Conservation (phyloP, 2,888 invertebrate species). For the Callinectes sapidus region DNA sequence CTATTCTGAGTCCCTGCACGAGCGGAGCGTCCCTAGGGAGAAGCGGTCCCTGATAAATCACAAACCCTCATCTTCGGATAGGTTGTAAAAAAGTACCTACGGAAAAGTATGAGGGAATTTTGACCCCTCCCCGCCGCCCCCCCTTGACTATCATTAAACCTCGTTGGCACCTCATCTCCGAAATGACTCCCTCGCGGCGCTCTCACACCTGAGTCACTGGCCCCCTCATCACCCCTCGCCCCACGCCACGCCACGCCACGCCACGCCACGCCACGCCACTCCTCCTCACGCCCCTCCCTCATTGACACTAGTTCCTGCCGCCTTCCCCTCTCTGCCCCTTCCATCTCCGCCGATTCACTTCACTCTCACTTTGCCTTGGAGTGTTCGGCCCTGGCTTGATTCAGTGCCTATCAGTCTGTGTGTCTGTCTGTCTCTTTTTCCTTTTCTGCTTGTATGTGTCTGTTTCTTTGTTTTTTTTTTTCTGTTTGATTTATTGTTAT, state of each 20-base stretch:
- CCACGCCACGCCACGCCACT: not conserved
- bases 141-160: not conserved
- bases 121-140: conserved; percentile 19
- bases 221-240: not conserved
- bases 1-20: not conserved
- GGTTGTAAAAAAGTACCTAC: not conserved
- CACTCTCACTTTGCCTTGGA: not conserved
- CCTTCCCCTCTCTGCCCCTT: not conserved
- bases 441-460: not conserved
- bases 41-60: not conserved
- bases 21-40: not conserved
- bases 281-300: not conserved
- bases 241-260: not conserved
- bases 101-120: conserved; percentile 31
- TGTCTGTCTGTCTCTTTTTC: not conserved
- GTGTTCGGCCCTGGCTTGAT: not conserved
- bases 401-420: not conserved
- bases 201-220: conserved; percentile 20
- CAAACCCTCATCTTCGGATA: not conserved
- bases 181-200: conserved; percentile 13
- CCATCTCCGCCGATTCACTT: not conserved
- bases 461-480: not conserved
- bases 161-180: conserved; percentile 35
- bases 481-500: not conserved
- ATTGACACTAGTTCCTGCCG: not conserved